Evolutionary conservation across 2,113 vertebrate species (phyloP).

Genomic region (Osmerus mordax): DNA sequence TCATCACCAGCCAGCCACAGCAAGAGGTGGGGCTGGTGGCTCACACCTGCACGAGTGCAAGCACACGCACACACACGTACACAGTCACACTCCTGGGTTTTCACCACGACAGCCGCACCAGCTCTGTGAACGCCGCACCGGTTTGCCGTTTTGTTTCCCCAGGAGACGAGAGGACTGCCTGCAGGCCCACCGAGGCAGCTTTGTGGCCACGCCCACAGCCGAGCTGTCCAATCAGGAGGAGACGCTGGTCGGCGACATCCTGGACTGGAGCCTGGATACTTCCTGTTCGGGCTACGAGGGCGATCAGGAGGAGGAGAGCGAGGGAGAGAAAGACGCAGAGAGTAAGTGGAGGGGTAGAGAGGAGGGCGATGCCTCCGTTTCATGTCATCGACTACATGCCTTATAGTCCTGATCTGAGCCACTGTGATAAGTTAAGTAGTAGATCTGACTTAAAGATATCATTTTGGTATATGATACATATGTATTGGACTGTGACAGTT

Average conservation of each 20-base stretch:
- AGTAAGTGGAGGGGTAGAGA: conserved; percentile 70
- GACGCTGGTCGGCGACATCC: conserved; percentile 84
- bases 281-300: conserved; percentile 92
- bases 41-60: conserved; percentile 30
- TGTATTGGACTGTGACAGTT: no score
- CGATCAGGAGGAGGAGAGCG: conserved; percentile 89
- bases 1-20: conserved; percentile 86
- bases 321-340: conserved; percentile 83
- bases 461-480: no score
- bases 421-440: no score
- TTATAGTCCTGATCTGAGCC: neutral
- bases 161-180: conserved; percentile 85
- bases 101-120: conserved; percentile 27
- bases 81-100: neutral
- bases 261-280: conserved; percentile 93
- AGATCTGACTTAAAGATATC: no score
- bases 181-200: conserved; percentile 82
- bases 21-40: conserved; percentile 76
- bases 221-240: conserved; percentile 95
- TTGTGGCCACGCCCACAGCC: conserved; percentile 88
- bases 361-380: neutral
- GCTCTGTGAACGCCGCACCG: conserved; percentile 14
- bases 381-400: neutral
- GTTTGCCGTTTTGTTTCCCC: conserved; percentile 14
- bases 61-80: neutral